phyloP scores from a whole-genome alignment of 2,888 invertebrate species.

The Axea sp. region DNA sequence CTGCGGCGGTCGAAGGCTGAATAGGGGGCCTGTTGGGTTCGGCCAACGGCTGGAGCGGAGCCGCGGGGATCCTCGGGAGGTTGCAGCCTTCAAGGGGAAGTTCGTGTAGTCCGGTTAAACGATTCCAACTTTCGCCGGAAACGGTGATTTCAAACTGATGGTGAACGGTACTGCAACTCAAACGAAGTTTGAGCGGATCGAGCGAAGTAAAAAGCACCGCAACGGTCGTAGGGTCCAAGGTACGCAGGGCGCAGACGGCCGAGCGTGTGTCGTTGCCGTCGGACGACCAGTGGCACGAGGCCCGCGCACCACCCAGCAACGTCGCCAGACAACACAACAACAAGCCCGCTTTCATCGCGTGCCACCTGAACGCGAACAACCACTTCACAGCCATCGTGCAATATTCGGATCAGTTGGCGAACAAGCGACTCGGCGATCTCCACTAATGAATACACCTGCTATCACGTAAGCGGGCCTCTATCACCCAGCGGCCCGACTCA shows the following conservation, averaged over 20 bases:
- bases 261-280: conserved; percentile 82
- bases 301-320: conserved; percentile 79
- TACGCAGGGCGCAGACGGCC: conserved; percentile 81
- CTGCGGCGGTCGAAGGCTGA: conserved; percentile 88
- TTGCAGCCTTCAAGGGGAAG: conserved; percentile 90
- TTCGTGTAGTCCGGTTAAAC: conserved; percentile 87
- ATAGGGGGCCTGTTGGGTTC: conserved; percentile 89
- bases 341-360: conserved; percentile 46
- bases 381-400: conserved; percentile 61
- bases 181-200: conserved; percentile 86
- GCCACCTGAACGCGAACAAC: conserved; percentile 51
- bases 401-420: conserved; percentile 24
- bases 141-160: conserved; percentile 88
- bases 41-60: conserved; percentile 89
- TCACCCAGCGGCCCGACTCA: conserved; percentile 66
- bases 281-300: conserved; percentile 80
- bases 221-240: conserved; percentile 79
- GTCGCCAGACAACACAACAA: conserved; percentile 56
- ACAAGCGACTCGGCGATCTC: conserved; percentile 16
- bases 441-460: conserved; percentile 61
- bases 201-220: conserved; percentile 80
- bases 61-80: conserved; percentile 86
- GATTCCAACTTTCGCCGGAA: conserved; percentile 85
- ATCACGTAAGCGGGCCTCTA: conserved; percentile 71
- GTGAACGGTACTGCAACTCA: conserved; percentile 88